Evolutionary conservation across 1,140 invertebrate genomes (phyloP).

Genomic region (Papilio helenus): DNA sequence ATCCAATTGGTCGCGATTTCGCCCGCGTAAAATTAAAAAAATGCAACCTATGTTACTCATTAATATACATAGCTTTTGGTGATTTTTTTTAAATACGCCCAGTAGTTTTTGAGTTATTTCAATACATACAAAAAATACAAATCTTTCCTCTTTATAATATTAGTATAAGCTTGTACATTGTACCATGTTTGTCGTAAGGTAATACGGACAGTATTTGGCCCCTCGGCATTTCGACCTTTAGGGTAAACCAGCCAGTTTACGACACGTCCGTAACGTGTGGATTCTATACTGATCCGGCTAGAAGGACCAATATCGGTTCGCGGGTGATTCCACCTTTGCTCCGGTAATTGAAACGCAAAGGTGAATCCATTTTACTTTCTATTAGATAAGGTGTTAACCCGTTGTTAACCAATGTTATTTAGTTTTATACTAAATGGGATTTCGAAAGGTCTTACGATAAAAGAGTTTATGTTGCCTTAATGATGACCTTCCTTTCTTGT

Average conservation of each 20-base stretch:
- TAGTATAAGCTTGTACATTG: slow-evolving; percentile 37
- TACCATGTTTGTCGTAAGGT: slow-evolving; percentile 27
- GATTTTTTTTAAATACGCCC: too few relatives aligned
- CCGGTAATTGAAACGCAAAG: slow-evolving; percentile 34
- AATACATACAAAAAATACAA: too few relatives aligned
- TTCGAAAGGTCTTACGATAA: background rate
- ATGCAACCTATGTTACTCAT: too few relatives aligned
- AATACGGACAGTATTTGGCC: slow-evolving; percentile 40
- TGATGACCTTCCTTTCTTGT: background rate
- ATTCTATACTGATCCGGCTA: slow-evolving; percentile 39
- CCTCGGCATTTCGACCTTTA: slow-evolving; percentile 44
- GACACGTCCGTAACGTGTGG: slow-evolving; percentile 40
- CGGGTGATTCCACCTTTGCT: slow-evolving; percentile 28
- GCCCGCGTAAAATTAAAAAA: too few relatives aligned
- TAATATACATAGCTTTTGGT: too few relatives aligned
- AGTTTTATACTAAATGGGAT: slow-evolving; percentile 23
- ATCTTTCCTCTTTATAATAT: too few relatives aligned
- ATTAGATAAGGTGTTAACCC: slow-evolving; percentile 33
- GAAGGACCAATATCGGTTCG: slow-evolving; percentile 52
- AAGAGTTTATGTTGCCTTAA: background rate
- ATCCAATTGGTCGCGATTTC: too few relatives aligned
- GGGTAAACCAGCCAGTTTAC: slow-evolving; percentile 50
- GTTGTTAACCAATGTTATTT: slow-evolving; percentile 23
- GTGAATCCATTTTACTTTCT: slow-evolving; percentile 34
- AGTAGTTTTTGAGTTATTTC: too few relatives aligned